A percentile compares a stretch with the other conserved stretches of the same genome.
These are phyloP conservation scores for Eristalinus sepulchralis DNA, from an alignment of 2,888 invertebrate genomes.

Conservation along the genomic window DNA sequence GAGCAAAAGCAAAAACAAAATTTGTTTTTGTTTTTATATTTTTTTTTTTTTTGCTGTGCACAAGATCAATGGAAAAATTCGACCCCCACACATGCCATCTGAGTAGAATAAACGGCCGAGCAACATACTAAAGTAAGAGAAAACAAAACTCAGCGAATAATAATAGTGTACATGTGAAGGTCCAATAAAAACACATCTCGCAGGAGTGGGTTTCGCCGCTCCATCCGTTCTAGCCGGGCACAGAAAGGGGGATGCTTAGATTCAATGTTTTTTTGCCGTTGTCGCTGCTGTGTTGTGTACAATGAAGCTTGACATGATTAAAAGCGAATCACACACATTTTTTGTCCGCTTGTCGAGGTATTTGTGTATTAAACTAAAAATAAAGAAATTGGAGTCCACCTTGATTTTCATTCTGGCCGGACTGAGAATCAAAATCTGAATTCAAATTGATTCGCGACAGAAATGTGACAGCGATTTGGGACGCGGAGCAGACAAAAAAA, in stretches of 20 bases:
- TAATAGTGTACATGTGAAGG: neutral
- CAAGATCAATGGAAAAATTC: constrained; percentile 42
- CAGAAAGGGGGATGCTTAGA: neutral
- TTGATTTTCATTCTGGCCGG: constrained; percentile 5
- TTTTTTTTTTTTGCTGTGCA: constrained; percentile 4
- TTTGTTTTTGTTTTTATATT: neutral
- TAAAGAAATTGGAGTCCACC: constrained; percentile 36
- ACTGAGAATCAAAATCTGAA: neutral
- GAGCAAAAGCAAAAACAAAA: neutral
- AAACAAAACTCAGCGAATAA: constrained; percentile 2
- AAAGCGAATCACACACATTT: neutral
- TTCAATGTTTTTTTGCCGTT: neutral
- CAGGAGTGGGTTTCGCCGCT: neutral
- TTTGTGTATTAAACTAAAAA: constrained; percentile 25
- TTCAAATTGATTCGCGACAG: neutral
- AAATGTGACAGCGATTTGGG: neutral
- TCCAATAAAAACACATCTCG: constrained; percentile 14
- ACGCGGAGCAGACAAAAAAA: neutral
- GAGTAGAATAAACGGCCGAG: neutral
- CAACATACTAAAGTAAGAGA: neutral
- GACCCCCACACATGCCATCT: constrained; percentile 29
- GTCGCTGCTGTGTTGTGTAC: neutral
- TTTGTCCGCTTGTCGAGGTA: neutral
- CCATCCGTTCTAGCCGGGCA: neutral
- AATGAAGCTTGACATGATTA: neutral